Percentiles rank a stretch among this genome's conserved stretches.
These are phyloP conservation scores for Rhagoletis pomonella DNA, from an alignment of 1,140 invertebrate species.

Conservation along the genomic window DNA sequence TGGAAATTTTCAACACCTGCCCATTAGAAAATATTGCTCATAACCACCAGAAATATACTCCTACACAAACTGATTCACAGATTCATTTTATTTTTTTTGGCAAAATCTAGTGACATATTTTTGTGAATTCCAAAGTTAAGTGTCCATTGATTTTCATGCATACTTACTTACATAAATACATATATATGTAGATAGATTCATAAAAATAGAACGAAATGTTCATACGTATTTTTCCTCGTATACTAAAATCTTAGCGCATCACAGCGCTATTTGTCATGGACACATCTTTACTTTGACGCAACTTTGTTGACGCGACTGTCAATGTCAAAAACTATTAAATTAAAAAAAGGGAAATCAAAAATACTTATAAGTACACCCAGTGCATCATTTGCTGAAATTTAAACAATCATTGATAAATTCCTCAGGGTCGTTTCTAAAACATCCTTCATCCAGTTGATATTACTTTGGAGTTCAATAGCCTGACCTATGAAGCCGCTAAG, in stretches of 20 bases:
- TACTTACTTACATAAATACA: neutral
- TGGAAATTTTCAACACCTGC: neutral
- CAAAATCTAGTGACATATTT: neutral
- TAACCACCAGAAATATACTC: neutral
- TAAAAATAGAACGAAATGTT: too few species aligned
- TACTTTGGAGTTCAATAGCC: too few species aligned
- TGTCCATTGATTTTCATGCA: neutral
- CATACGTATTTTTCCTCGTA: neutral
- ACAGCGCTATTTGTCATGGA: neutral
- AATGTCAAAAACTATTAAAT: neutral
- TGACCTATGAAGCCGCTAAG: too few species aligned
- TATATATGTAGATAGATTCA: too few species aligned
- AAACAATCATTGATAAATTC: too few species aligned
- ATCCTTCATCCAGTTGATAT: too few species aligned
- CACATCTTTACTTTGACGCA: slow-evolving; percentile 1
- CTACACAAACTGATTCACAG: neutral
- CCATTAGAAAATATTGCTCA: neutral
- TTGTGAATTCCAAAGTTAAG: neutral
- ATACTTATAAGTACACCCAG: neutral
- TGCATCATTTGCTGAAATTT: too few species aligned
- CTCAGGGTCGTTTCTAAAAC: too few species aligned
- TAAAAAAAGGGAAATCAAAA: neutral
- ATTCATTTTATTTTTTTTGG: neutral
- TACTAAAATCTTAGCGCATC: neutral
- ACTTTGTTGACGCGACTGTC: neutral